These are phyloP conservation scores for Syngnathus rostellatus DNA, from an alignment of 2,797 vertebrate genomes.

Conservation along the genomic window DNA sequence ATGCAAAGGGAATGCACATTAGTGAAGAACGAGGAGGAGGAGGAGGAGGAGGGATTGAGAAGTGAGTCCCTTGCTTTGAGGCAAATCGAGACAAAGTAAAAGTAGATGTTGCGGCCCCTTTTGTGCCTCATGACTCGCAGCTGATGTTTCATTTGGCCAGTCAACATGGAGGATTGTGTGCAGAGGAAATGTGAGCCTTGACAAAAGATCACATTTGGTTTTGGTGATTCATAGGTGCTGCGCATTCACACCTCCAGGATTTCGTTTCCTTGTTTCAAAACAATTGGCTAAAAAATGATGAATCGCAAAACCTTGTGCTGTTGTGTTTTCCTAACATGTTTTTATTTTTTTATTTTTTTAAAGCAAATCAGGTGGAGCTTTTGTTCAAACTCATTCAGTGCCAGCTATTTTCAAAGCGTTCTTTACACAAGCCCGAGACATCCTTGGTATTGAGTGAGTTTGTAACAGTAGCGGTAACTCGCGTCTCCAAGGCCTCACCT, in stretches of 20 bases:
- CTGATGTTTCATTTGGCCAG: slow-evolving; percentile 58
- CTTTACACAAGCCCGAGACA: too few relatives aligned
- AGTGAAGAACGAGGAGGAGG: slow-evolving; percentile 37
- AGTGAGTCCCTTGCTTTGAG: slow-evolving; percentile 42
- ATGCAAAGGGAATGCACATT: slow-evolving; percentile 26
- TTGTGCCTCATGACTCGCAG: slow-evolving; percentile 57
- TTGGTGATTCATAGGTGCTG: slow-evolving; percentile 38
- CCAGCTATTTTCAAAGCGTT: too few relatives aligned
- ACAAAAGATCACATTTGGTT: slow-evolving; percentile 16
- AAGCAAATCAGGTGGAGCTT: too few relatives aligned
- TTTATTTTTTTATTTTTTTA: too few relatives aligned
- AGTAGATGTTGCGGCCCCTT: slow-evolving; percentile 40
- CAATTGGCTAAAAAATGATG: too few relatives aligned
- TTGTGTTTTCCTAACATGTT: too few relatives aligned
- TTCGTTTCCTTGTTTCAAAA: neutral
- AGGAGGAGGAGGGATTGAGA: slow-evolving; percentile 26
- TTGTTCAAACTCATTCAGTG: too few relatives aligned
- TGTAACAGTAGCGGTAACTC: too few relatives aligned
- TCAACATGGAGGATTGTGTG: slow-evolving; percentile 37
- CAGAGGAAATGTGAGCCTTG: slow-evolving; percentile 15
- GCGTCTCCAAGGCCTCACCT: too few relatives aligned
- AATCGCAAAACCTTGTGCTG: neutral
- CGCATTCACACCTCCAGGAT: slow-evolving; percentile 13
- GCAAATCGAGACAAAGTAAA: slow-evolving; percentile 49
- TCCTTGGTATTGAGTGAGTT: too few relatives aligned